phyloP scores from a whole-genome alignment of 2,113 vertebrate genomes.

The Petrocephalus microphthalmus region DNA sequence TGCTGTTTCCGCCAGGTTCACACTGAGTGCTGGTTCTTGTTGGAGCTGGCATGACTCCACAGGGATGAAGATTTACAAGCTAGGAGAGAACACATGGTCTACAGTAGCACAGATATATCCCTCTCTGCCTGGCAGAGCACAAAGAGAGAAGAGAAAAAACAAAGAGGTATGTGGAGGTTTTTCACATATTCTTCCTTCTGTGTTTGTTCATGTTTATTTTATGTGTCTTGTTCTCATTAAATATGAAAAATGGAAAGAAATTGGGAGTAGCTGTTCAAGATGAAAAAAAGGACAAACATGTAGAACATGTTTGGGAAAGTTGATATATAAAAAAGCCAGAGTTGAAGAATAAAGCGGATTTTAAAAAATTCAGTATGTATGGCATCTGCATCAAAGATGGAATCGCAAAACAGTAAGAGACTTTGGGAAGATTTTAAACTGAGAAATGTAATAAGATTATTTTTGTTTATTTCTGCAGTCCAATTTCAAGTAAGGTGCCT shows the following conservation, averaged over 20 bases:
- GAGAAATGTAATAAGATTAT: slow-evolving; percentile 34
- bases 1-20: background rate
- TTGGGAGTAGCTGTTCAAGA: background rate
- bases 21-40: slow-evolving; percentile 20
- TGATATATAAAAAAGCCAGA: background rate
- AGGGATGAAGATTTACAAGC: slow-evolving; percentile 20
- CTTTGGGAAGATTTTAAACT: slow-evolving; percentile 39
- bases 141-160: background rate
- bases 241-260: background rate
- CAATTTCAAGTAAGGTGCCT: slow-evolving; percentile 28
- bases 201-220: background rate
- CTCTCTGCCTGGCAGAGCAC: background rate
- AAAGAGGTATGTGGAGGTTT: background rate
- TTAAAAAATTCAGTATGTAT: background rate
- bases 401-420: slow-evolving; percentile 23
- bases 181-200: background rate
- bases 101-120: background rate
- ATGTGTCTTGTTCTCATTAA: background rate
- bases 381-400: background rate
- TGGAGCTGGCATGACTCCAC: slow-evolving; percentile 24
- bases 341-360: background rate
- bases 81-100: slow-evolving; percentile 11
- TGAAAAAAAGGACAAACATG: slow-evolving; percentile 11
- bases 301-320: background rate
- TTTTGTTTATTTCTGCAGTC: slow-evolving; percentile 24